Conservation (phyloP, 2,797 vertebrate genomes). For the Acanthiza pusilla region DNA sequence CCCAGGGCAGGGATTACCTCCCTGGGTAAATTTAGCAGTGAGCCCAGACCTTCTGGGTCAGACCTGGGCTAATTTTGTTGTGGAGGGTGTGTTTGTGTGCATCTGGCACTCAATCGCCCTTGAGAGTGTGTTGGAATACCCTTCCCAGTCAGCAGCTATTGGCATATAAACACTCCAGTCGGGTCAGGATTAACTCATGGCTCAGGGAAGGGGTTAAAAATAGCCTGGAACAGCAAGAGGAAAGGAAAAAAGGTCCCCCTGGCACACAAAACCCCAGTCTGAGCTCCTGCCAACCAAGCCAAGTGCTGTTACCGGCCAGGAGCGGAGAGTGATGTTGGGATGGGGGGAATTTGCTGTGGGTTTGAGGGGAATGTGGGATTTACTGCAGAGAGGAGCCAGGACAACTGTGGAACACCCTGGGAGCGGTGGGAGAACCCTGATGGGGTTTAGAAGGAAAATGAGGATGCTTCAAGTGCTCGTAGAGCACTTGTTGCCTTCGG, state of each 20-base stretch:
- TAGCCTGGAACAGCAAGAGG: background rate
- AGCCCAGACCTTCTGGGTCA: fast-evolving
- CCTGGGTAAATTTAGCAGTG: background rate
- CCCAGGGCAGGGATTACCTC: background rate
- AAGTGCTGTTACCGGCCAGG: background rate
- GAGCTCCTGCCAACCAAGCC: background rate
- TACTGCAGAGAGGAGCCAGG: background rate
- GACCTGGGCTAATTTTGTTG: background rate
- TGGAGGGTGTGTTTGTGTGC: fast-evolving
- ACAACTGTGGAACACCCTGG: background rate
- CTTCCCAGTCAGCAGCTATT: background rate
- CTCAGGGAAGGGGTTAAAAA: background rate
- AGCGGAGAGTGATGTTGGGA: background rate
- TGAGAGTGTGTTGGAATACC: background rate
- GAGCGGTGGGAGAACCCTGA: background rate
- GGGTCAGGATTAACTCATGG: background rate
- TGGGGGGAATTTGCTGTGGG: fast-evolving
- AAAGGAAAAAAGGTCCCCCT: background rate
- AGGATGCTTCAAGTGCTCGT: fast-evolving
- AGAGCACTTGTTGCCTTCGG: background rate
- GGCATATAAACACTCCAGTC: background rate
- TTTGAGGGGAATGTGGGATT: background rate
- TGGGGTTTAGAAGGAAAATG: background rate
- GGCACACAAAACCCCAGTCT: background rate
- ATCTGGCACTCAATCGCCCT: background rate